Base-by-base conservation (phyloP, 2,113 vertebrate species). In the Oryzias javanicus region DNA sequence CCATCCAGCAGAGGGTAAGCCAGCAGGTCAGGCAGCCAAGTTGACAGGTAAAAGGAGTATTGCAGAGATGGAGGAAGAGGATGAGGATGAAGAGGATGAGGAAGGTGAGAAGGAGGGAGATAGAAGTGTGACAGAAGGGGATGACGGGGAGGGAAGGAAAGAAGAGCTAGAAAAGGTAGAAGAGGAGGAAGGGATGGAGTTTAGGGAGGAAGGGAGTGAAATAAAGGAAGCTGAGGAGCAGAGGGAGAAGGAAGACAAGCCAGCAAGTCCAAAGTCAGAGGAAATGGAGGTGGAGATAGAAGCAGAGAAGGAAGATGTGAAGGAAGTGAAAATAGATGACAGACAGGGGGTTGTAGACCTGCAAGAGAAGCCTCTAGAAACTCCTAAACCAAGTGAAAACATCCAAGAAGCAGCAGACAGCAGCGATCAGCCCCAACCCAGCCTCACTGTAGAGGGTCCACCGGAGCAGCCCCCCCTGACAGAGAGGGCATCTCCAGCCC, bases 11-110 rank as follows among this genome's bases (percentile, higher is more conserved):
- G 91, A 92, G 92, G 92, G 92, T 93, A 92, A 93, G 92, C 94
- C 94, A 89, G 92, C 91, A 91, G 94, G 95, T 90, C 95, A 94
- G 94, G 93, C 94, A 94, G 93, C 94, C 87, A 94, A 96, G 89
- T 86, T 94, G 93, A 93, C 91, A 88, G 94, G 95, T 96, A 96
- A 96, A 91, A 92, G 91, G 92, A 93, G 94, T 80, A 88, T 91
- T 89, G 86, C 91, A 75, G 95, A 94, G 90, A 93, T 95, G 83
- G 90, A 97, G 91, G 95, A 96, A 63, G 92, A 94, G 75, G 95
- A 97, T 74, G 93, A 94, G 61, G 79, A 85, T 0, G 83, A 95
- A 44, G 89, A 91, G 22, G 88, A 42, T 1, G 94, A 44, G 2
- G 94, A 95, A 91, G 92, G 94, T 76, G 83, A 93, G 90, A 92